These are phyloP conservation scores for Sebastiscus albofasciatus DNA, from an alignment of 2,797 vertebrate genomes.

Conservation along the genomic window DNA sequence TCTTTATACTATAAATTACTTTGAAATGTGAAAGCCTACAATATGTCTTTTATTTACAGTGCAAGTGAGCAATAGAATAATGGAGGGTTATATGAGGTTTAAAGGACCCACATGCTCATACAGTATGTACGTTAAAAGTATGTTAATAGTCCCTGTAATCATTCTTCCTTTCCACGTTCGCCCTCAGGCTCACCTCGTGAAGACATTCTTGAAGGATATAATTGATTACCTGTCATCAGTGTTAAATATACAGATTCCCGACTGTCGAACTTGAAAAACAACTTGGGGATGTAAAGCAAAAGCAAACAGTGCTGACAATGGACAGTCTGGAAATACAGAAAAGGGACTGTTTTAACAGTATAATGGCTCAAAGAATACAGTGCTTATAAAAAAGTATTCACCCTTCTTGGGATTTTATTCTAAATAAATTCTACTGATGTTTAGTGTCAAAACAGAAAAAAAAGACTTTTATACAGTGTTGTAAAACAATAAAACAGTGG, in stretches of 20 bases:
- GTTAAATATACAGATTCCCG: background rate
- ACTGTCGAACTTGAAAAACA: background rate
- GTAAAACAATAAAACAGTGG: background rate
- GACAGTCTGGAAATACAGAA: background rate
- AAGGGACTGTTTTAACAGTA: background rate
- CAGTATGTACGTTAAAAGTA: background rate
- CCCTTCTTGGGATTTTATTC: background rate
- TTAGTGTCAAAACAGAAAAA: background rate
- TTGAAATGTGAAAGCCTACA: constrained; percentile 38
- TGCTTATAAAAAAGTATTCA: background rate
- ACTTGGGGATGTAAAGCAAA: background rate
- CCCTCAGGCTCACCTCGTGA: too few relatives aligned
- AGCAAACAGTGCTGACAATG: background rate
- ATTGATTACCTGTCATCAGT: background rate
- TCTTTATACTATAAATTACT: constrained; percentile 13
- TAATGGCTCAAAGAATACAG: background rate
- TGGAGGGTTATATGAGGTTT: constrained; percentile 16
- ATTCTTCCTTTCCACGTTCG: background rate
- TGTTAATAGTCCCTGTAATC: background rate
- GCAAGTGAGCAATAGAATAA: constrained; percentile 28
- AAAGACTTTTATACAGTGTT: background rate
- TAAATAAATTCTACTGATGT: background rate
- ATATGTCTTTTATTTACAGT: constrained; percentile 58
- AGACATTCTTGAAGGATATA: background rate
- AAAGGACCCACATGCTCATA: background rate